Conservation (phyloP, 2,113 vertebrate species). For the Fregetta grallaria region DNA sequence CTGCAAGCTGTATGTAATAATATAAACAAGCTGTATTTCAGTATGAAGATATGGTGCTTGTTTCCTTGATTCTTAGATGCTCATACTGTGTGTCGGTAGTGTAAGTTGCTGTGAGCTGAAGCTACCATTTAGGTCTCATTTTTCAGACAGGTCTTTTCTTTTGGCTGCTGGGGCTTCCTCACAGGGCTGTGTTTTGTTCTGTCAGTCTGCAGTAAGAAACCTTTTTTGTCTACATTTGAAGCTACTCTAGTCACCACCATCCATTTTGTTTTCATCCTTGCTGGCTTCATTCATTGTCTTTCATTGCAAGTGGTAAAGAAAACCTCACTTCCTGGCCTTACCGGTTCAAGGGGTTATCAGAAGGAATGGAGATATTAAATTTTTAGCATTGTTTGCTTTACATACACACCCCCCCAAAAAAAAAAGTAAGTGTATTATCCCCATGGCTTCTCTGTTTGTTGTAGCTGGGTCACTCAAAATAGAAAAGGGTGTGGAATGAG, state of each 20-base stretch:
- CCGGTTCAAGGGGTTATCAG: background rate
- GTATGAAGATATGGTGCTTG: background rate
- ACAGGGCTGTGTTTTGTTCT: background rate
- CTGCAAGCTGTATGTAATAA: background rate
- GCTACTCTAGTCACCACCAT: background rate
- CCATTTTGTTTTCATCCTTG: background rate
- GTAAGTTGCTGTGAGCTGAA: background rate
- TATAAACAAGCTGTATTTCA: background rate
- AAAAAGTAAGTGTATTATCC: background rate
- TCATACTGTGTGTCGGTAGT: fast-evolving
- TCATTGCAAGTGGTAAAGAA: background rate
- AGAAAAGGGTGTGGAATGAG: background rate
- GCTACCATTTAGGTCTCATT: background rate
- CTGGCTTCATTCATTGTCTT: background rate
- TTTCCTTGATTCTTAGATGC: background rate
- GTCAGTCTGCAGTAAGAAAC: background rate
- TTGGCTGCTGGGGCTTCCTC: background rate
- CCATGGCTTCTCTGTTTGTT: background rate
- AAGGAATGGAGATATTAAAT: background rate
- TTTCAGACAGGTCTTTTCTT: background rate
- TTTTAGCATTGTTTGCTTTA: background rate
- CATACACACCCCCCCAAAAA: background rate
- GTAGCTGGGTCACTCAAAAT: background rate
- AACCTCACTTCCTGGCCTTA: background rate
- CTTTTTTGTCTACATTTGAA: background rate